A percentile compares a stretch with the other conserved stretches of the same genome.
Evolutionary conservation across 2,797 vertebrate genomes (phyloP).

Genomic region (Mastacembelus armatus): DNA sequence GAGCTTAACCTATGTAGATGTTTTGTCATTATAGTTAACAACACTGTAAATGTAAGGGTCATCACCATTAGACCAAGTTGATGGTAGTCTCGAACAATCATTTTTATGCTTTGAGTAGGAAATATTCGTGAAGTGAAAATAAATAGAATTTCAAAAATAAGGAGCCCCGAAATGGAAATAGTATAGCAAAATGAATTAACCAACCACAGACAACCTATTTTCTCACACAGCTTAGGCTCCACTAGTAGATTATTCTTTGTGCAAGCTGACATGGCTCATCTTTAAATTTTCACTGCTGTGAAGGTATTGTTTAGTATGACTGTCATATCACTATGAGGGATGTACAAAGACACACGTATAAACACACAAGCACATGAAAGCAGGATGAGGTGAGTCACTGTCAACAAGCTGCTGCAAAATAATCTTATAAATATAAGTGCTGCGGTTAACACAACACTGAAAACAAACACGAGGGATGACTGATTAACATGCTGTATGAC

Average conservation of each 20-base stretch:
- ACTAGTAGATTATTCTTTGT: constrained; percentile 5
- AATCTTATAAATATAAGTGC: constrained; percentile 18
- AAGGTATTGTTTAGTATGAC: constrained; percentile 12
- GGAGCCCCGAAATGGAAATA: constrained; percentile 4
- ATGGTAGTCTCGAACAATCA: constrained; percentile 23
- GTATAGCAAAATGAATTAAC: constrained; percentile 2
- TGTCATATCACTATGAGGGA: constrained; percentile 15
- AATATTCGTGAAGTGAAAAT: constrained; percentile 43
- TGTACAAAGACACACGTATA: constrained; percentile 4
- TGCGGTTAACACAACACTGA: constrained; percentile 34
- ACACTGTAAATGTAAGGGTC: background rate
- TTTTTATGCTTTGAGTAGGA: constrained; percentile 33
- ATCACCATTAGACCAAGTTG: constrained; percentile 10
- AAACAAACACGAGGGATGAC: constrained; percentile 42
- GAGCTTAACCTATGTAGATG: background rate
- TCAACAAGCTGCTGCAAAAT: no score
- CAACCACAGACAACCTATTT: background rate
- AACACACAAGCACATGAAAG: constrained; percentile 12
- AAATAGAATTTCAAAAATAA: constrained; percentile 26
- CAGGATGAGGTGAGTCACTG: constrained; percentile 58
- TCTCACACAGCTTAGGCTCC: constrained; percentile 14
- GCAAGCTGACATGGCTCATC: constrained; percentile 23
- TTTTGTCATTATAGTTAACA: constrained; percentile 11
- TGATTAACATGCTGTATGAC: constrained; percentile 31
- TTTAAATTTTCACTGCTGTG: constrained; percentile 28